Evolutionary conservation across 2,797 vertebrate species (phyloP).

Genomic region (Enteromius afrohamiltoni): DNA sequence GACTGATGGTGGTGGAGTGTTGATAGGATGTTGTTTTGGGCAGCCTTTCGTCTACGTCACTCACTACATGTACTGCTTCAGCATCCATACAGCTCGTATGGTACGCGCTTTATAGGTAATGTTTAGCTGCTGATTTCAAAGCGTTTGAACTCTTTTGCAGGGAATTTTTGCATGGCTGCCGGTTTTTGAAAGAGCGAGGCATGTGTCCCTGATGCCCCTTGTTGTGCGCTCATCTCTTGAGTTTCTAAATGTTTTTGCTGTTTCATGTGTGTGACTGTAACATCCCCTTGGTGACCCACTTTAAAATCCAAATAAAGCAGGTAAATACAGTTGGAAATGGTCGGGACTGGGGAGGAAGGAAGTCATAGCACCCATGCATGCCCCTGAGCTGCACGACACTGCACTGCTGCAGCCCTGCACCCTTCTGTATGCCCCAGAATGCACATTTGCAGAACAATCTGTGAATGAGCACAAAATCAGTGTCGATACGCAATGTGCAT

Average conservation of each 20-base stretch:
- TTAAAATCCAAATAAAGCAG: slow-evolving; percentile 62
- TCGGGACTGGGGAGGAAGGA: neutral
- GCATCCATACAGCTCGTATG: slow-evolving; percentile 13
- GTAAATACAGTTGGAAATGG: slow-evolving; percentile 15
- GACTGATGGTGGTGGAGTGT: slow-evolving; percentile 44
- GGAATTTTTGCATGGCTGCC: neutral
- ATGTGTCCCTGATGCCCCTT: slow-evolving; percentile 3
- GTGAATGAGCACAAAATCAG: slow-evolving; percentile 65
- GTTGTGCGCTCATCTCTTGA: slow-evolving; percentile 41
- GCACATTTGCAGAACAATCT: slow-evolving; percentile 67
- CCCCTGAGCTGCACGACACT: slow-evolving; percentile 54
- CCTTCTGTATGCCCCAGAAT: slow-evolving; percentile 73
- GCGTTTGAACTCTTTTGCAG: slow-evolving; percentile 1
- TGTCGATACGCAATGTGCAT: slow-evolving; percentile 14
- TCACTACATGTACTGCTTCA: slow-evolving; percentile 24
- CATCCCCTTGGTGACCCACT: slow-evolving; percentile 75
- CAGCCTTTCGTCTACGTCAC: slow-evolving; percentile 46
- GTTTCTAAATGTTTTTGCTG: slow-evolving; percentile 61
- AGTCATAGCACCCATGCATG: slow-evolving; percentile 44
- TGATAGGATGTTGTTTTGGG: slow-evolving; percentile 44
- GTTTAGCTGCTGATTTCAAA: slow-evolving; percentile 5
- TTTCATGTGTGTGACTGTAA: slow-evolving; percentile 68
- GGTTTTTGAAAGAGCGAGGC: neutral
- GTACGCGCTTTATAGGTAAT: neutral
- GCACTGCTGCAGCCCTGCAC: slow-evolving; percentile 68